These are phyloP conservation scores for Anser brachyrhynchus DNA, from an alignment of 2,113 vertebrate genomes.

Conservation along the genomic window DNA sequence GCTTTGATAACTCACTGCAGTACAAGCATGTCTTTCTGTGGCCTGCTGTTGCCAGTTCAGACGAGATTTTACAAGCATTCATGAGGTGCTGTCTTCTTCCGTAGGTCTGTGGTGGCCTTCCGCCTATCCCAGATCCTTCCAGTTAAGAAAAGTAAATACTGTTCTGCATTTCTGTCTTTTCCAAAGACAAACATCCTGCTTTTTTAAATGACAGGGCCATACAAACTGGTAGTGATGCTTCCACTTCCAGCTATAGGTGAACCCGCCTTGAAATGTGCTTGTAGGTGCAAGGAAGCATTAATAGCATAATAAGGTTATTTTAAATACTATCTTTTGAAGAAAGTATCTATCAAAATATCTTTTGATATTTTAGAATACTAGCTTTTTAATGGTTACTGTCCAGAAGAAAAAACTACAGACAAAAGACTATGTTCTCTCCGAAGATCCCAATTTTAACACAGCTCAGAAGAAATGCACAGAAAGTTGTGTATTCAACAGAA, in stretches of 20 bases:
- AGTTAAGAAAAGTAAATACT: background rate
- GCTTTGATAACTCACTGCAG: conserved; percentile 5
- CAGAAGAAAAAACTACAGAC: background rate
- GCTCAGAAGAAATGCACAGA: background rate
- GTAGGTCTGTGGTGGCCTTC: background rate
- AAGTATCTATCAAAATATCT: background rate
- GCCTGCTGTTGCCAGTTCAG: background rate
- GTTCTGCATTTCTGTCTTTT: background rate
- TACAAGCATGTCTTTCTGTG: background rate
- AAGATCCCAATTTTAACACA: background rate
- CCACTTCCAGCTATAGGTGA: background rate
- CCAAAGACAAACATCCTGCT: background rate
- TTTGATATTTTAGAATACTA: background rate
- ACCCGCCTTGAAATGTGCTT: background rate
- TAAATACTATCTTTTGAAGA: background rate
- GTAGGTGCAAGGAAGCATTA: background rate
- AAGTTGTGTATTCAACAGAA: background rate
- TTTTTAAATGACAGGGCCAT: background rate
- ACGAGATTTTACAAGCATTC: background rate
- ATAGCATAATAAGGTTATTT: background rate
- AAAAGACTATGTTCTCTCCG: background rate
- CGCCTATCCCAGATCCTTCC: background rate
- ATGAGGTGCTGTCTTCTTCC: background rate
- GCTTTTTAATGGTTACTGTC: background rate
- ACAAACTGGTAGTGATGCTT: background rate